Evolutionary conservation across 2,888 invertebrate genomes (phyloP).

Genomic region (Criorhina ranunculi): DNA sequence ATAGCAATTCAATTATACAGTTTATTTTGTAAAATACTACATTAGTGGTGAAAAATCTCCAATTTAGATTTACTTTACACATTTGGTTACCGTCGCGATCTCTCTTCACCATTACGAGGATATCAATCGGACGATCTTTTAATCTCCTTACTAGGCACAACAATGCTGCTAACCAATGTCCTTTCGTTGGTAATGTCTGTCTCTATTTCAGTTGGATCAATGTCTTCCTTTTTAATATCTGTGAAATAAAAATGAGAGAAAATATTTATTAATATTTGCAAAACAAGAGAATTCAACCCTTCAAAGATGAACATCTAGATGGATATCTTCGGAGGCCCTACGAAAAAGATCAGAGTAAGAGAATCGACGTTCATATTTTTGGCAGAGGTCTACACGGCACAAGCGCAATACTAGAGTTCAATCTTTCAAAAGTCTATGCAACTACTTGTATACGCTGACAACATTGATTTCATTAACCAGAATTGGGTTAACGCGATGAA

Average conservation of each 20-base stretch:
- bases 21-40: slow-evolving; percentile 70
- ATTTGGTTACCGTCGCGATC: slow-evolving; percentile 59
- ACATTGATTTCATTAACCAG: too few species aligned
- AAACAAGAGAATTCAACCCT: too few species aligned
- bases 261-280: too few species aligned
- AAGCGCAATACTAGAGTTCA: too few species aligned
- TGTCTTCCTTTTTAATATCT: slow-evolving; percentile 77
- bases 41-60: slow-evolving; percentile 61
- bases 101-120: slow-evolving; percentile 5
- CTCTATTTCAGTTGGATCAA: slow-evolving; percentile 77
- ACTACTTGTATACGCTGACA: too few species aligned
- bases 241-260: slow-evolving; percentile 17
- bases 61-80: slow-evolving; percentile 52
- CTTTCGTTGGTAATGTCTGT: slow-evolving; percentile 75
- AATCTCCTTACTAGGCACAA: slow-evolving; percentile 65
- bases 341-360: too few species aligned
- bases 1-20: slow-evolving; percentile 72
- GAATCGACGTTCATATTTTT: too few species aligned
- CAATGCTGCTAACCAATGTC: slow-evolving; percentile 77
- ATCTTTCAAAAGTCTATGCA: too few species aligned
- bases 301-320: too few species aligned
- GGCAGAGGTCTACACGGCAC: too few species aligned
- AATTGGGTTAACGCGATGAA: too few species aligned
- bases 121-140: slow-evolving; percentile 66
- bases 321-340: too few species aligned